These are phyloP conservation scores for Papilio machaon DNA, from an alignment of 1,140 invertebrate species.

Conservation along the genomic window DNA sequence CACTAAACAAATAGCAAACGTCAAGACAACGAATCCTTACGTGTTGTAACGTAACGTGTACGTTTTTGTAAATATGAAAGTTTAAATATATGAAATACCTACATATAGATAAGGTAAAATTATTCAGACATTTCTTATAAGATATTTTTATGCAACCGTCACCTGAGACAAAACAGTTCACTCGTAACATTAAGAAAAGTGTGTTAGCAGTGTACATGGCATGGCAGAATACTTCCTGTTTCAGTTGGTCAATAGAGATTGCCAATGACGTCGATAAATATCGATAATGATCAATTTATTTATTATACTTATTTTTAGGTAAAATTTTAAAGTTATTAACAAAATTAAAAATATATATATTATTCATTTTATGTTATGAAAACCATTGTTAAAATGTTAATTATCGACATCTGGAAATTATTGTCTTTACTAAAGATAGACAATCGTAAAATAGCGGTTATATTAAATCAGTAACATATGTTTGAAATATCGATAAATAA, in stretches of 20 bases:
- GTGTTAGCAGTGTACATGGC: neutral
- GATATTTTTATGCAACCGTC: neutral
- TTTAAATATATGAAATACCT: no score
- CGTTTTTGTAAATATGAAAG: no score
- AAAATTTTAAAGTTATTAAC: no score
- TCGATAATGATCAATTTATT: neutral
- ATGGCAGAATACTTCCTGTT: conserved; percentile 17
- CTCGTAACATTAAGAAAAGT: conserved; percentile 1
- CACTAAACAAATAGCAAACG: neutral
- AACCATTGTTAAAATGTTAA: neutral
- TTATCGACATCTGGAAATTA: neutral
- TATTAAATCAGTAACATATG: neutral
- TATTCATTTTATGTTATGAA: no score
- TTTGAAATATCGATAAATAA: neutral
- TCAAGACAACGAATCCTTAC: neutral
- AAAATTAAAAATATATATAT: no score
- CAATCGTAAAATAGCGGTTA: neutral
- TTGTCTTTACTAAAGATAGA: no score
- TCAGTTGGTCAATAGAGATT: neutral
- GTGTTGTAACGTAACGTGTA: no score
- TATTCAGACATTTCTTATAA: neutral
- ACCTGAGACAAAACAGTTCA: conserved; percentile 15
- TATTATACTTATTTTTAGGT: no score
- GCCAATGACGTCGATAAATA: neutral
- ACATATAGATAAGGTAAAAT: no score